phyloP scores from a whole-genome alignment of 2,113 vertebrate genomes.

The Podarcis raffonei region DNA sequence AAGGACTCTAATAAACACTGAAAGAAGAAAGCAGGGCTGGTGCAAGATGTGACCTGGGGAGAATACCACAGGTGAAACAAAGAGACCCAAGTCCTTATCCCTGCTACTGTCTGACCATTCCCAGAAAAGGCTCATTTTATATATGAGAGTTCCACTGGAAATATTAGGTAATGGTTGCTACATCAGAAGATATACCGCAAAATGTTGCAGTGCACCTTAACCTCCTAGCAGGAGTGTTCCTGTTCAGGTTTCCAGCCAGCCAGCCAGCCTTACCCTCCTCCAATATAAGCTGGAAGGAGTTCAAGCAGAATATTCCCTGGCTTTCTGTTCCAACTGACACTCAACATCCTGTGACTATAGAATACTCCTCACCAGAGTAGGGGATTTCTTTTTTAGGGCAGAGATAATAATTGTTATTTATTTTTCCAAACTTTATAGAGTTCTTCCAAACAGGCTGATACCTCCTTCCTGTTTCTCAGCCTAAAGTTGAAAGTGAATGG shows the following conservation, averaged over 20 bases:
- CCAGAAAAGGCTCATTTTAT: background rate
- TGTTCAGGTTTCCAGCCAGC: background rate
- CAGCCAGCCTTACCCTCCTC: background rate
- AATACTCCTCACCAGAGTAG: background rate
- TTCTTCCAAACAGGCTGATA: background rate
- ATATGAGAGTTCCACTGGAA: background rate
- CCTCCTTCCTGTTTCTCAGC: background rate
- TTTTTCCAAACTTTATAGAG: background rate
- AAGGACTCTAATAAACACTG: too few species aligned
- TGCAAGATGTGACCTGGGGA: too few species aligned
- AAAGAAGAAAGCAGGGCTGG: too few species aligned
- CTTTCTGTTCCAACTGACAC: background rate
- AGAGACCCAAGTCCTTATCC: too few species aligned
- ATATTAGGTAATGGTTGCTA: background rate
- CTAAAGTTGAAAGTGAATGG: background rate
- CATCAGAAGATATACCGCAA: background rate
- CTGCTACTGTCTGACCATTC: too few species aligned
- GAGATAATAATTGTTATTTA: background rate
- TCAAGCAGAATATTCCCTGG: too few species aligned
- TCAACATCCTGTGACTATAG: background rate
- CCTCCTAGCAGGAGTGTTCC: background rate
- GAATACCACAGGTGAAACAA: too few species aligned
- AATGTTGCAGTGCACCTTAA: background rate
- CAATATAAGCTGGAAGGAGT: background rate
- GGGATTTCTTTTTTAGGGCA: background rate